A percentile compares a stretch with the other conserved stretches of the same genome.
These are phyloP conservation scores for Callospermophilus lateralis DNA, from an alignment of 2,113 vertebrate genomes.

Conservation along the genomic window DNA sequence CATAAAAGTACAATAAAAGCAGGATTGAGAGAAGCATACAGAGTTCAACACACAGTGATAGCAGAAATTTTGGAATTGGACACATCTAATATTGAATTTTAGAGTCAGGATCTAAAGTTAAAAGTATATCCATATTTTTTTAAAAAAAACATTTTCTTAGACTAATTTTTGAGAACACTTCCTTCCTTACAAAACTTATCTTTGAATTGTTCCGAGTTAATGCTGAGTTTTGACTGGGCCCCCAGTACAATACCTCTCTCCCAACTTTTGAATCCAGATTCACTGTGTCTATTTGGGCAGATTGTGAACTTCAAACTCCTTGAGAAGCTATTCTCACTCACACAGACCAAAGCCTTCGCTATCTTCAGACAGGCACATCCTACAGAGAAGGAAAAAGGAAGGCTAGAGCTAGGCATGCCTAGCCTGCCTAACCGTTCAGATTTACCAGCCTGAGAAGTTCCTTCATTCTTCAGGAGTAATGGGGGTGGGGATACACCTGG, in stretches of 20 bases:
- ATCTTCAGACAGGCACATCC: neutral
- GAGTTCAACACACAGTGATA: neutral
- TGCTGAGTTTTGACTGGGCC: neutral
- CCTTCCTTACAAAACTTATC: neutral
- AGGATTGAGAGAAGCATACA: neutral
- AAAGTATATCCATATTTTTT: neutral
- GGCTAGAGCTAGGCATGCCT: neutral
- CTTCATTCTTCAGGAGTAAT: neutral
- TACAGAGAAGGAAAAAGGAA: neutral
- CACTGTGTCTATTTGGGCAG: neutral
- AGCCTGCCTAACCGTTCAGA: neutral
- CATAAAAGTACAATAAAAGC: neutral
- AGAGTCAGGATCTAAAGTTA: neutral
- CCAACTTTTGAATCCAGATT: neutral
- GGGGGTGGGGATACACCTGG: neutral
- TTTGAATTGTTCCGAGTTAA: neutral
- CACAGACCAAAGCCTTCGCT: neutral
- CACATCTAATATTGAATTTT: neutral
- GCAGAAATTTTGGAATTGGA: neutral
- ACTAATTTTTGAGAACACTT: neutral
- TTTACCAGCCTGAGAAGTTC: neutral
- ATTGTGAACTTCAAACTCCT: neutral
- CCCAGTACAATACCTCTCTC: neutral
- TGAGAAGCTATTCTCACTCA: neutral
- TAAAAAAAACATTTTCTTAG: neutral